phyloP scores from a whole-genome alignment of 2,797 vertebrate genomes.

The Cephalopachus bancanus region DNA sequence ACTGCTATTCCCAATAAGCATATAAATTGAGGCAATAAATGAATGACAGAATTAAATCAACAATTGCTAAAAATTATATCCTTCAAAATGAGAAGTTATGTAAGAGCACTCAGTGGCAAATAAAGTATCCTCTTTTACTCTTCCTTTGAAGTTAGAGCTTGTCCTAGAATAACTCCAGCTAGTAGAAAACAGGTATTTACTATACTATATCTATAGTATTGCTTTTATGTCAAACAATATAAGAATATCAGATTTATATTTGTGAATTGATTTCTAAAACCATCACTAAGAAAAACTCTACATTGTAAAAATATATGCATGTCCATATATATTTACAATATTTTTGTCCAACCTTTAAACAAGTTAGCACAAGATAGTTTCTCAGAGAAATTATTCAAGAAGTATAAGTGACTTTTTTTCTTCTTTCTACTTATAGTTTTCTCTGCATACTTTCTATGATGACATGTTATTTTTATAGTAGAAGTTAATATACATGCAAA shows the following conservation, averaged over 20 bases:
- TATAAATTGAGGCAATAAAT: neutral
- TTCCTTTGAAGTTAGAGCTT: neutral
- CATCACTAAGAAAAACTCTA: neutral
- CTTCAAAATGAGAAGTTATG: neutral
- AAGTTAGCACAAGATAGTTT: constrained; percentile 14
- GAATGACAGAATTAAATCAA: neutral
- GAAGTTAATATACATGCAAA: neutral
- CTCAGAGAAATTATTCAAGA: constrained; percentile 35
- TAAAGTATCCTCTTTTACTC: neutral
- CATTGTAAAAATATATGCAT: neutral
- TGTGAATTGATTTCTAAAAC: neutral
- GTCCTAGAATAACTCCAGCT: neutral
- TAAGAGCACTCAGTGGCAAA: neutral
- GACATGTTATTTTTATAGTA: neutral
- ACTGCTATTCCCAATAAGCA: neutral
- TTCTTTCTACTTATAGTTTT: neutral
- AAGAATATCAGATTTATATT: neutral
- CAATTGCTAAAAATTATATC: constrained; percentile 1
- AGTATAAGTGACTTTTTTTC: neutral
- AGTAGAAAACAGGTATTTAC: neutral
- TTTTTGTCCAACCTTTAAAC: constrained; percentile 39
- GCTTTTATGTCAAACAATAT: constrained; percentile 13
- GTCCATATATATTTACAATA: neutral
- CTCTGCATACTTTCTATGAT: neutral
- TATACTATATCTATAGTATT: neutral